Percentiles rank a stretch among this genome's conserved stretches.
Conservation (phyloP, 2,797 vertebrate species). For the Sebastes nivosus region DNA sequence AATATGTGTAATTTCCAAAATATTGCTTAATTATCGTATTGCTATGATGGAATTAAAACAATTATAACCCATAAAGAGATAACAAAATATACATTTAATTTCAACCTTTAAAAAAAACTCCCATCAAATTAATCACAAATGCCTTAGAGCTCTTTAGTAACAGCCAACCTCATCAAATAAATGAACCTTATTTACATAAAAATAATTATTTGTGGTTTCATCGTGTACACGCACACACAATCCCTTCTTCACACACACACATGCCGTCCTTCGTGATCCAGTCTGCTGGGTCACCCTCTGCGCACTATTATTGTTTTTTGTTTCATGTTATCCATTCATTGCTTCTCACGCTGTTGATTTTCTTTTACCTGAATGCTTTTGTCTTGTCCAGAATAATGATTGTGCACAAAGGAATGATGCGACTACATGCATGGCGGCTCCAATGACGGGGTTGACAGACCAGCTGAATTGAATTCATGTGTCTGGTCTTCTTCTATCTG, state of each 20-base stretch:
- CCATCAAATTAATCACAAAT: constrained; percentile 47
- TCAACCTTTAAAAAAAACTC: constrained; percentile 26
- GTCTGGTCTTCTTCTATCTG: constrained; percentile 33
- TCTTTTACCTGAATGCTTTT: constrained; percentile 51
- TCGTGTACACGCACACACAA: neutral
- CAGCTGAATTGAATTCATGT: constrained; percentile 59
- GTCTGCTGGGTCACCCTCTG: constrained; percentile 37
- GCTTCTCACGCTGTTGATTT: constrained; percentile 32
- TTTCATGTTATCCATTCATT: constrained; percentile 64
- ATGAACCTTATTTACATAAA: constrained; percentile 58
- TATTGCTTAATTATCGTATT: neutral
- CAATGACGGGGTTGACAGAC: constrained; percentile 57
- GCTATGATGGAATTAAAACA: constrained; percentile 2
- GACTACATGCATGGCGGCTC: constrained; percentile 50
- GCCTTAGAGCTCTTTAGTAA: constrained; percentile 28
- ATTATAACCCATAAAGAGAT: neutral
- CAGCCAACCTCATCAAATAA: constrained; percentile 35
- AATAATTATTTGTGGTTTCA: constrained; percentile 47
- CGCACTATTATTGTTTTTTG: constrained; percentile 53
- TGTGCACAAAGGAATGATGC: constrained; percentile 38
- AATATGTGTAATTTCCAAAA: neutral
- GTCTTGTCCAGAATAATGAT: constrained; percentile 64
- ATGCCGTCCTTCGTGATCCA: constrained; percentile 11
- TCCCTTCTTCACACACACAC: neutral
- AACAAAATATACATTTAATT: constrained; percentile 14